Conservation (phyloP, 2,888 invertebrate species). For the Galerucella pusilla region DNA sequence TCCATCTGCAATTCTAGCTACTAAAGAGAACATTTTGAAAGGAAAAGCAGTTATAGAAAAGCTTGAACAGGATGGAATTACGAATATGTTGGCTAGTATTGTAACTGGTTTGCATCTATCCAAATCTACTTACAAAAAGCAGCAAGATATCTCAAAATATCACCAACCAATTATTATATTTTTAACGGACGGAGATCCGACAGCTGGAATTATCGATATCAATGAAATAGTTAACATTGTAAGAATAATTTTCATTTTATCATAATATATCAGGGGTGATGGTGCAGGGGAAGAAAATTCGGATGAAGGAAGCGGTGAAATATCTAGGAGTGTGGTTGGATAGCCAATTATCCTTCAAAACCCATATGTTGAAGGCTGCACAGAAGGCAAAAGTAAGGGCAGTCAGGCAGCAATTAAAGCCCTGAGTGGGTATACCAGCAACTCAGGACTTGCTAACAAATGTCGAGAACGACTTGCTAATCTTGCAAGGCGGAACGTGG, state of each 20-base stretch:
- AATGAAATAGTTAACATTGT: conserved; percentile 10
- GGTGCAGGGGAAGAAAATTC: too few species aligned
- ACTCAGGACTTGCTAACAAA: too few species aligned
- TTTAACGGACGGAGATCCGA: conserved; percentile 75
- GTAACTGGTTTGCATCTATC: conserved; percentile 11
- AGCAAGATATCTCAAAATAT: background rate
- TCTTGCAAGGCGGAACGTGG: too few species aligned
- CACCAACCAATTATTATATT: conserved; percentile 71
- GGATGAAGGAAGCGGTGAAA: too few species aligned
- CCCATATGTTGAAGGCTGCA: too few species aligned
- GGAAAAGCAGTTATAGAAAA: conserved; percentile 39
- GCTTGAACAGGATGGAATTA: conserved; percentile 50
- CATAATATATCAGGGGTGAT: background rate
- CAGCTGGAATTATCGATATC: conserved; percentile 57
- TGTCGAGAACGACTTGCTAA: too few species aligned
- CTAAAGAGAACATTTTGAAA: background rate
- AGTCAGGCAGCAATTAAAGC: too few species aligned
- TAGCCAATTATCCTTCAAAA: too few species aligned
- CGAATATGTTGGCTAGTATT: conserved; percentile 58
- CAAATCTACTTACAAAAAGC: conserved; percentile 5
- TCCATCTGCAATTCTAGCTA: conserved; percentile 1
- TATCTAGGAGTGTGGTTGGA: too few species aligned
- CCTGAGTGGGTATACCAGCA: too few species aligned
- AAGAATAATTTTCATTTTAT: background rate
- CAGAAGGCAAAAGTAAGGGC: too few species aligned